Evolutionary conservation across 2,113 vertebrate species (phyloP).

Genomic region (Hippocampus comes): DNA sequence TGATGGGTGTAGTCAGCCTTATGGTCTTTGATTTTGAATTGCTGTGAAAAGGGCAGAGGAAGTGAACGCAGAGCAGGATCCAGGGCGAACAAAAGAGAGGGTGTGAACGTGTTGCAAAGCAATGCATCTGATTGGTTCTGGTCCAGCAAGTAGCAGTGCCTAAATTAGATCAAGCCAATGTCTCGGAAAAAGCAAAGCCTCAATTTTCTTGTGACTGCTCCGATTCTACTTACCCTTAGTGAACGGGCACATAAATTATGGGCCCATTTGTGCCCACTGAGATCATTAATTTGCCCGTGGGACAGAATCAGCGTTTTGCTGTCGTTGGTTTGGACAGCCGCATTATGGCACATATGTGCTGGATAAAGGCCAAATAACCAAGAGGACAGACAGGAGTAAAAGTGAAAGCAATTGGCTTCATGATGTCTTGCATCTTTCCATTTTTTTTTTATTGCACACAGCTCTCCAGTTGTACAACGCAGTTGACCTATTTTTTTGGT

Average conservation of each 20-base stretch:
- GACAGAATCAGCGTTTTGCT: not conserved
- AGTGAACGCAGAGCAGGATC: not conserved
- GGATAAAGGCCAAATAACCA: not conserved
- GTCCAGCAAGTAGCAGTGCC: not conserved
- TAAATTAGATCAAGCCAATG: not conserved
- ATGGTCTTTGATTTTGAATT: slow-evolving; percentile 7
- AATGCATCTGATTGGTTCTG: not conserved
- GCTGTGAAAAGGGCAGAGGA: slow-evolving; percentile 13
- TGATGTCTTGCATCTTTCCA: not conserved
- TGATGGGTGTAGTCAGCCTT: slow-evolving; percentile 9
- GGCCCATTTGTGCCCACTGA: not conserved
- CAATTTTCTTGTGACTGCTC: not conserved
- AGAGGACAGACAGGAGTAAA: not conserved
- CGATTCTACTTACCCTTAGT: not conserved
- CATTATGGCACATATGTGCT: not conserved
- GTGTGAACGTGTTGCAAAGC: not conserved
- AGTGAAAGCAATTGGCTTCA: not conserved
- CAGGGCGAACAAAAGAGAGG: slow-evolving; percentile 1
- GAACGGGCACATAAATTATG: not conserved
- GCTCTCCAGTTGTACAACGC: not conserved
- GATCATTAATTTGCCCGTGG: not conserved
- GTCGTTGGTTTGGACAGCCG: not conserved
- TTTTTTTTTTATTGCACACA: not conserved
- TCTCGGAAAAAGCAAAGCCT: not conserved
- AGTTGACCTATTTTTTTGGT: not conserved